Percentiles rank a stretch among this genome's conserved stretches.
Evolutionary conservation across 2,888 invertebrate genomes (phyloP).

Genomic region (Eutolmus rufibarbis): DNA sequence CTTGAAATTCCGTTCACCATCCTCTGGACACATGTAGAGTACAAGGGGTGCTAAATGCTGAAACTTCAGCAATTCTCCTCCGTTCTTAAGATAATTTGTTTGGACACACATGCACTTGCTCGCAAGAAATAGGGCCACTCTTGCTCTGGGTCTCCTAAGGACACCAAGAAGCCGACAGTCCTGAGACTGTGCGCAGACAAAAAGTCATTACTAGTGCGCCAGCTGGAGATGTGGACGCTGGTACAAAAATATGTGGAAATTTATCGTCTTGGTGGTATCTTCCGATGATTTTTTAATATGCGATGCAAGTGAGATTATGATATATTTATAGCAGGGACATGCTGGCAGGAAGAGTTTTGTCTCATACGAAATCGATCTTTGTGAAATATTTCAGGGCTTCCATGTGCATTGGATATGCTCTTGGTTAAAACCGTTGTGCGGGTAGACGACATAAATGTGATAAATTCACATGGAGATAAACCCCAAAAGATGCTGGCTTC

Average conservation of each 20-base stretch:
- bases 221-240: background rate
- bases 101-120: background rate
- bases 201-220: background rate
- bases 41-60: background rate
- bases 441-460: background rate
- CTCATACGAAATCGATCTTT: background rate
- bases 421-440: background rate
- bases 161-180: background rate
- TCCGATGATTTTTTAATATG: slow-evolving; percentile 10
- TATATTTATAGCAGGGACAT: background rate
- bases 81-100: slow-evolving; percentile 3
- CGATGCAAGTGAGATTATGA: slow-evolving; percentile 4
- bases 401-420: background rate
- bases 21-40: background rate
- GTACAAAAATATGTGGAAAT: background rate
- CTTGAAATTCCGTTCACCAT: background rate
- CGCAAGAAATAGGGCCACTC: background rate
- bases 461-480: background rate
- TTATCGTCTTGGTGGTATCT: background rate
- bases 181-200: background rate
- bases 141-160: background rate
- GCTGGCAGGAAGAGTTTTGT: background rate
- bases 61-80: background rate
- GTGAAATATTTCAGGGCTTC: background rate
- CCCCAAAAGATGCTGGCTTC: background rate